Evolutionary conservation across 2,888 invertebrate species (phyloP).

Genomic region (Parelbella ahira): DNA sequence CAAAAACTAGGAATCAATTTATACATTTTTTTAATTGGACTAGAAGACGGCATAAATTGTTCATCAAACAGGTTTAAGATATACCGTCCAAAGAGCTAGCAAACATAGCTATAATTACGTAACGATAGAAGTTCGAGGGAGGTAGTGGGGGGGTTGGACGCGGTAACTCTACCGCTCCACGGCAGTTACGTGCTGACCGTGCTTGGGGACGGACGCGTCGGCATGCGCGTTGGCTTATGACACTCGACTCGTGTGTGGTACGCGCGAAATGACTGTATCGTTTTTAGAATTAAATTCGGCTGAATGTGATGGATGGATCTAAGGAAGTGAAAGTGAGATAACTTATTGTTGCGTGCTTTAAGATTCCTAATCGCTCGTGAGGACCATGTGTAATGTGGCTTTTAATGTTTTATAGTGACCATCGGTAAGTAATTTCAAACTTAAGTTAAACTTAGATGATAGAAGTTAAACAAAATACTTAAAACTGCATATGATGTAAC

Average conservation of each 20-base stretch:
- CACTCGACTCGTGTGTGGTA: constrained; percentile 29
- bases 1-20: too few relatives aligned
- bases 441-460: too few relatives aligned
- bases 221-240: constrained; percentile 48
- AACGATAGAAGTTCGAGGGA: constrained; percentile 33
- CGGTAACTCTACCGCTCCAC: constrained; percentile 46
- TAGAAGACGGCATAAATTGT: neutral
- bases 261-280: constrained; percentile 56
- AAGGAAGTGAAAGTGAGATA: constrained; percentile 61
- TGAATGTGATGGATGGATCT: constrained; percentile 47
- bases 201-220: constrained; percentile 52
- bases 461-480: too few relatives aligned
- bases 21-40: too few relatives aligned
- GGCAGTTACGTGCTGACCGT: constrained; percentile 64
- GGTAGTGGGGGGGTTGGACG: constrained; percentile 29
- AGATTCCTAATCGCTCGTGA: constrained; percentile 28
- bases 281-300: constrained; percentile 32
- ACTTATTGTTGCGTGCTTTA: constrained; percentile 19
- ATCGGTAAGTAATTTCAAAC: constrained; percentile 66
- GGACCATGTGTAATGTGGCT: constrained; percentile 58
- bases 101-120: constrained; percentile 36
- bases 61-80: neutral
- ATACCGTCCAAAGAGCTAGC: constrained; percentile 27
- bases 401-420: constrained; percentile 75
- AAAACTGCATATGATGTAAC: too few relatives aligned